These are phyloP conservation scores for Achatina immaculata DNA, from an alignment of 1,140 invertebrate genomes.

Conservation along the genomic window DNA sequence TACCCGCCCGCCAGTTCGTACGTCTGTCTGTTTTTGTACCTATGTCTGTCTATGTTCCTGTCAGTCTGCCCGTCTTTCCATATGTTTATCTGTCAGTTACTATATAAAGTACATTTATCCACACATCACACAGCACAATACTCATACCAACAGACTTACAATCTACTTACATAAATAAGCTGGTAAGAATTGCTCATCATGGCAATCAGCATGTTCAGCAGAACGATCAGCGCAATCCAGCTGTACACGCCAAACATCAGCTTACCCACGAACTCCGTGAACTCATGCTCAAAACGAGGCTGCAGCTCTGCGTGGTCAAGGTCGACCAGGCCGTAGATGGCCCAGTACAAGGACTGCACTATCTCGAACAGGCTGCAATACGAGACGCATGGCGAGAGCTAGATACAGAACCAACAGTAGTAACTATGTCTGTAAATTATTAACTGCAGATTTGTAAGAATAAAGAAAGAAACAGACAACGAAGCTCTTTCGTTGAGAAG, in stretches of 20 bases:
- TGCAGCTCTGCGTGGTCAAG: slow-evolving; percentile 94
- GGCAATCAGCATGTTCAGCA: slow-evolving; percentile 96
- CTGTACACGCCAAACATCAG: slow-evolving; percentile 77
- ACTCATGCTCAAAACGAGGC: slow-evolving; percentile 79
- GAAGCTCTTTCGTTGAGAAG: background rate
- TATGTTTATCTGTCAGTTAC: no score
- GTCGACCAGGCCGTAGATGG: slow-evolving; percentile 96
- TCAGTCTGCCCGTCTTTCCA: no score
- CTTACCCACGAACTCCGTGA: slow-evolving; percentile 78
- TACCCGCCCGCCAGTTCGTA: no score
- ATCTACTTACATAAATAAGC: slow-evolving; percentile 88
- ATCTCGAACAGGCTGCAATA: slow-evolving; percentile 93
- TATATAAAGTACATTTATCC: no score
- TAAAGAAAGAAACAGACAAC: background rate
- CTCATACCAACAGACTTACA: no score
- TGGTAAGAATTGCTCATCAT: slow-evolving; percentile 99
- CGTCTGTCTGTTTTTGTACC: no score
- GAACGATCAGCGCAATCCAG: slow-evolving; percentile 96
- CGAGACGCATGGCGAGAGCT: no score
- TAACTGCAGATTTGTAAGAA: background rate
- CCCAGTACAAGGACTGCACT: slow-evolving; percentile 96
- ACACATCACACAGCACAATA: no score
- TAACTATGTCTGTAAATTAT: no score
- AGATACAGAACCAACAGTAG: no score
- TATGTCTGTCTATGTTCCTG: no score